These are phyloP conservation scores for Myiozetetes cayanensis DNA, from an alignment of 2,113 vertebrate species.

Conservation along the genomic window DNA sequence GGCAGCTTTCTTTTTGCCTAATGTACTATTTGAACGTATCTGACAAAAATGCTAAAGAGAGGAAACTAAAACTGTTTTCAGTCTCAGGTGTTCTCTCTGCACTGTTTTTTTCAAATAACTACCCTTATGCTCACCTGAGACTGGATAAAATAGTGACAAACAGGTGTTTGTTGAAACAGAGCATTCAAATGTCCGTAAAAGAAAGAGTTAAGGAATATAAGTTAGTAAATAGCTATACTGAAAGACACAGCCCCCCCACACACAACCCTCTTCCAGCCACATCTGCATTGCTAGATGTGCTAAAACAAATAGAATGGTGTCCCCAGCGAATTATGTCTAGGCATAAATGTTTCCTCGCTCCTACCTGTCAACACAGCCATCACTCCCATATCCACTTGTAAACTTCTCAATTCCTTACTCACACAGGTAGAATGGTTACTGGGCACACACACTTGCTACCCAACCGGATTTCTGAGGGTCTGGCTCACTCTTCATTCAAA, in stretches of 20 bases:
- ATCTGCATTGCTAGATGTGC: background rate
- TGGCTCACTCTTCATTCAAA: background rate
- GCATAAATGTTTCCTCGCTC: background rate
- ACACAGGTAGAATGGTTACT: background rate
- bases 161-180: background rate
- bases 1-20: background rate
- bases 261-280: background rate
- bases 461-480: background rate
- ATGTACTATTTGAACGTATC: background rate
- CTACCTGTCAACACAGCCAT: background rate
- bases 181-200: background rate
- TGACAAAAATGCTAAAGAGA: background rate
- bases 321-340: background rate
- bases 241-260: background rate
- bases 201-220: background rate
- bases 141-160: background rate
- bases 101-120: background rate
- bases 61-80: background rate
- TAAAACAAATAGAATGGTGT: background rate
- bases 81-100: background rate
- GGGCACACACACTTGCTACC: background rate
- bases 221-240: background rate
- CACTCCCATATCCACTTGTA: background rate
- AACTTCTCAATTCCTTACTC: background rate
- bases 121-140: background rate